phyloP scores from a whole-genome alignment of 2,797 vertebrate genomes.

The Pseudomugil tenellus region DNA sequence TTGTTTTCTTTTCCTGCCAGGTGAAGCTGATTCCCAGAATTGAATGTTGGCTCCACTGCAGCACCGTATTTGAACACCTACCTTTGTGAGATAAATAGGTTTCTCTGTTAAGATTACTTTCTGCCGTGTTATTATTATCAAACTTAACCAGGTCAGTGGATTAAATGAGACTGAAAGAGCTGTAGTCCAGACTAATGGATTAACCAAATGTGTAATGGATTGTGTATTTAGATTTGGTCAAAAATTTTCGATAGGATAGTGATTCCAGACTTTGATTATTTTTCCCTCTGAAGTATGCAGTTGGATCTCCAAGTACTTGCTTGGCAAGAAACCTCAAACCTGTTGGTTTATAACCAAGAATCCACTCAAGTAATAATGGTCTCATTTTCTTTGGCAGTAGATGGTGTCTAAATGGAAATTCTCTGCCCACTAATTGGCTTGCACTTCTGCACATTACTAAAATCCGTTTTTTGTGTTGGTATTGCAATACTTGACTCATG shows the following conservation, averaged over 20 bases:
- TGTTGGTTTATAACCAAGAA: slow-evolving; percentile 17
- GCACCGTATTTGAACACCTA: neutral
- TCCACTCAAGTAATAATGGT: neutral
- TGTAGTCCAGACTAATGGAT: neutral
- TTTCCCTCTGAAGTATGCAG: neutral
- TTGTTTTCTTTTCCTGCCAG: slow-evolving; percentile 33
- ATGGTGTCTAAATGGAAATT: neutral
- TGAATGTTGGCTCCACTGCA: slow-evolving; percentile 9
- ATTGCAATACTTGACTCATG: neutral
- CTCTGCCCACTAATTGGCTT: neutral
- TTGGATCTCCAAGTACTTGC: neutral
- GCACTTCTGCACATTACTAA: neutral
- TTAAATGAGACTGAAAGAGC: neutral
- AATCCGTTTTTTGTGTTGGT: neutral
- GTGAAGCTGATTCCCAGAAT: slow-evolving; percentile 31
- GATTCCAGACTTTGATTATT: neutral
- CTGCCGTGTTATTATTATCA: neutral
- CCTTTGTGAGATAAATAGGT: slow-evolving; percentile 3
- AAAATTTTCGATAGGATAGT: neutral
- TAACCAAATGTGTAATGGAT: neutral
- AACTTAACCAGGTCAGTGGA: neutral
- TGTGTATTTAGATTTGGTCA: neutral
- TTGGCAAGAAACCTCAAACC: neutral
- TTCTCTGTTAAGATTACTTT: slow-evolving; percentile 5
- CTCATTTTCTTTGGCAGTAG: neutral